A percentile compares a stretch with the other conserved stretches of the same genome.
Conservation (phyloP, 2,888 invertebrate species). For the Epinotia ramella region DNA sequence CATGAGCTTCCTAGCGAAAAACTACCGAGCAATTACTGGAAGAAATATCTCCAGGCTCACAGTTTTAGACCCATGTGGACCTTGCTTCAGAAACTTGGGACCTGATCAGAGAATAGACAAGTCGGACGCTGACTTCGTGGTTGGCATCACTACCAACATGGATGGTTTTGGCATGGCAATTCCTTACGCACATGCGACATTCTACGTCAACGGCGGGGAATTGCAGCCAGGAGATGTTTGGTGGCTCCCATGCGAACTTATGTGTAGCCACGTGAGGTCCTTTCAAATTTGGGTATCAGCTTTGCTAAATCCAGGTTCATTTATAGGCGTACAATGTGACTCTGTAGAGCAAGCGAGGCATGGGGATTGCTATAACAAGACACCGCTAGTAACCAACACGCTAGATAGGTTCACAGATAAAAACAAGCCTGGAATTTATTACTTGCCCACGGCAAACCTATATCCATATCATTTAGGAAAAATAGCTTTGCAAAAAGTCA, state of each 20-base stretch:
- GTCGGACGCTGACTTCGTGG: constrained; percentile 71
- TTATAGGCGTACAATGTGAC: constrained; percentile 57
- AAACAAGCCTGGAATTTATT: constrained; percentile 58
- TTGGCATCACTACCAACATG: constrained; percentile 67
- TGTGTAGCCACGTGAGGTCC: constrained; percentile 55
- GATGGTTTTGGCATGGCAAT: constrained; percentile 72
- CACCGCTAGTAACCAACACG: constrained; percentile 54
- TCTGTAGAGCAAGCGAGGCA: constrained; percentile 58
- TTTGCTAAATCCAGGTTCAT: constrained; percentile 50
- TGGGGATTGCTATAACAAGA: constrained; percentile 52
- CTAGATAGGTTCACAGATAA: constrained; percentile 54
- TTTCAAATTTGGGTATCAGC: constrained; percentile 54
- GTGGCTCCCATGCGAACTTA: constrained; percentile 51
- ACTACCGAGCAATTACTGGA: constrained; percentile 62
- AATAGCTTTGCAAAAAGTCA: not conserved
- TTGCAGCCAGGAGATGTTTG: constrained; percentile 54
- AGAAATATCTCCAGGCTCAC: constrained; percentile 63
- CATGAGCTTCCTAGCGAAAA: constrained; percentile 69
- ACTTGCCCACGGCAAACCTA: constrained; percentile 54
- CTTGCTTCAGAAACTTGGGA: constrained; percentile 69
- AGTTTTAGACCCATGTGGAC: constrained; percentile 70
- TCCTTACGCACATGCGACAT: constrained; percentile 70
- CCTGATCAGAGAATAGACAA: constrained; percentile 67
- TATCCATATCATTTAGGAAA: constrained; percentile 53
- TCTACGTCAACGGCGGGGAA: constrained; percentile 72